Base-by-base conservation (phyloP, 2,888 invertebrate genomes). In the Tuta absoluta region DNA sequence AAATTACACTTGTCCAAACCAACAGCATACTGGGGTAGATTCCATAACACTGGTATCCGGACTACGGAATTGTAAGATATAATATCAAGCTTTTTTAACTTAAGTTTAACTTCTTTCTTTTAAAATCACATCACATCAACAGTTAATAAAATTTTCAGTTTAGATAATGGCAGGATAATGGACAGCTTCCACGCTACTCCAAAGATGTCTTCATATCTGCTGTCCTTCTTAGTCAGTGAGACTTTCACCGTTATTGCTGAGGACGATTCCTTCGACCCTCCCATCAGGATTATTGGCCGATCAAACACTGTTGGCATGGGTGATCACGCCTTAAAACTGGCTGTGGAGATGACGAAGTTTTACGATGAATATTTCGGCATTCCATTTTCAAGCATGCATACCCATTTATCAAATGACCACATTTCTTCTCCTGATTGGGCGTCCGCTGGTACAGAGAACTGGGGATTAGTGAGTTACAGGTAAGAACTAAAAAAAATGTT, bases 121-220 rank as follows among this genome's bases (percentile, higher is more conserved):
- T 48, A 48, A 17, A n/a, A 48, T 17, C 2, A n/a, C 7, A 17
- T 2, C 17, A n/a, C 8, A 48, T 2, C 8, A 2, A 48, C 14
- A 1, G 2, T n/a, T 48, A n/a, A 48, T 24, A 63, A 19, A 38
- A 49, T 63, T 80, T 80, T 58, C 72, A 89, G 89, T 2, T 63
- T 77, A 7, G 53, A 63, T 0, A 67, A 72, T n/a, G 66, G 67
- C 33, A 82, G 87, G 1, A 68, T 77, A 7, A 74, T 71, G 21
- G 82, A 83, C 14, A 74, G 82, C 37, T 95, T 94, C 75, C 70
- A 83, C 17, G 80, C 88, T 49, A 94, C 94, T 0, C 94, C 94
- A 0, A 81, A 78, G 64, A 97, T 97, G 96, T 95, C 96, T 2
- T 95, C 97, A 0, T 98, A 98, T 76, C 89, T 98, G 4, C 93